Evolutionary conservation across 2,797 vertebrate genomes (phyloP).

Genomic region (Coregonus ussuriensis): DNA sequence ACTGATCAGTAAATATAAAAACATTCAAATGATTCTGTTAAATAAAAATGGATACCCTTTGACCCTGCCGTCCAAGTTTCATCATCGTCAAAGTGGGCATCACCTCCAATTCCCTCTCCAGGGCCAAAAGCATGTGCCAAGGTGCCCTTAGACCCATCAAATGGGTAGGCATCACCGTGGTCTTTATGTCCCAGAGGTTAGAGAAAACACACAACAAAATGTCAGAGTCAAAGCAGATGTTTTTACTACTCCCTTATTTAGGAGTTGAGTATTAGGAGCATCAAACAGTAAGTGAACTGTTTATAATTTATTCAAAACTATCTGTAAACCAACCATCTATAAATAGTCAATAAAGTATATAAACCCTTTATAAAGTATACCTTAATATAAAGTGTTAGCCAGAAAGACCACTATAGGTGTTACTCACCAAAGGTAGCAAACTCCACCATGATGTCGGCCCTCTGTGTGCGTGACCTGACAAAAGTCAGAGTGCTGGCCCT

Average conservation of each 20-base stretch:
- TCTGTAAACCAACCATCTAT: too few relatives aligned
- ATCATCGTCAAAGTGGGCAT: slow-evolving; percentile 80
- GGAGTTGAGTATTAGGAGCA: too few relatives aligned
- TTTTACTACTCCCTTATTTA: too few relatives aligned
- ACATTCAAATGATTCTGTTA: neutral
- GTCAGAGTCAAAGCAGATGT: neutral
- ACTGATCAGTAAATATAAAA: neutral
- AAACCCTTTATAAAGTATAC: too few relatives aligned
- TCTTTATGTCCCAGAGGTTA: slow-evolving; percentile 48
- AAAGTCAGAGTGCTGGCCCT: slow-evolving; percentile 69
- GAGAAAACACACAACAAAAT: neutral
- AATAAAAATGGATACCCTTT: slow-evolving; percentile 48
- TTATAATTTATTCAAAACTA: too few relatives aligned
- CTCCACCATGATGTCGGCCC: slow-evolving; percentile 73
- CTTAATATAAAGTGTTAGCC: too few relatives aligned
- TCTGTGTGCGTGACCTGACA: slow-evolving; percentile 57
- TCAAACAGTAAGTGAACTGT: too few relatives aligned
- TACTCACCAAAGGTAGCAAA: slow-evolving; percentile 71
- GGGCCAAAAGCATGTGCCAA: slow-evolving; percentile 80
- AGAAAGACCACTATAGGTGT: neutral
- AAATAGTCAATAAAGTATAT: too few relatives aligned
- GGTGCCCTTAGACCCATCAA: slow-evolving; percentile 78
- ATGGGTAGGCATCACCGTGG: slow-evolving; percentile 77
- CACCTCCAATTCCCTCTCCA: slow-evolving; percentile 71
- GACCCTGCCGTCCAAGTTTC: slow-evolving; percentile 74